phyloP scores from a whole-genome alignment of 1,140 invertebrate species.

The Stenopsyche tienmushanensis region DNA sequence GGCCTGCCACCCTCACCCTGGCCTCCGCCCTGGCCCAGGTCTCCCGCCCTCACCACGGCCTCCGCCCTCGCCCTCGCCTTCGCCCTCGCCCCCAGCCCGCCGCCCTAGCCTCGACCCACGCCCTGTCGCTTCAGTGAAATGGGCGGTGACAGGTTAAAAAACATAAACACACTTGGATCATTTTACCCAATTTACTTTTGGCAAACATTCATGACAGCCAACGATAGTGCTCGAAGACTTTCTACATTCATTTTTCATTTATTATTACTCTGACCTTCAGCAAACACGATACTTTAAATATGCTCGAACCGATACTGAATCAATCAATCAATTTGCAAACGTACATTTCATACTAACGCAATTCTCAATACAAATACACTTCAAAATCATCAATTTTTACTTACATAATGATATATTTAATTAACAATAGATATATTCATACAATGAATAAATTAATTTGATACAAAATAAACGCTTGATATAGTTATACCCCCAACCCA shows the following conservation, averaged over 20 bases:
- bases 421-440: background rate
- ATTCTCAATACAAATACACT: too few relatives aligned
- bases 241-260: too few relatives aligned
- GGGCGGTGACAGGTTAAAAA: slow-evolving; percentile 32
- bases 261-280: too few relatives aligned
- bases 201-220: slow-evolving; percentile 10
- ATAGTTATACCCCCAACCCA: too few relatives aligned
- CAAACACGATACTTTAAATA: too few relatives aligned
- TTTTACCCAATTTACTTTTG: slow-evolving; percentile 36
- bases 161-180: slow-evolving; percentile 28
- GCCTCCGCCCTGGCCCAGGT: slow-evolving; percentile 9
- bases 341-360: too few relatives aligned
- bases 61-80: slow-evolving; percentile 2
- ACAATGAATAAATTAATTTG: background rate
- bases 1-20: slow-evolving; percentile 1
- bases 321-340: too few relatives aligned
- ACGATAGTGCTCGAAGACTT: too few relatives aligned
- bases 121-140: slow-evolving; percentile 10
- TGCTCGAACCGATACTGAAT: too few relatives aligned
- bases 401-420: too few relatives aligned
- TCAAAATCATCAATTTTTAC: too few relatives aligned
- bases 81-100: slow-evolving; percentile 12
- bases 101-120: slow-evolving; percentile 3
- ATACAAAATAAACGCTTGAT: background rate
- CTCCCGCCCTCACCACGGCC: slow-evolving; percentile 10